phyloP scores from a whole-genome alignment of 2,888 invertebrate genomes.

The Machimus rusticus region DNA sequence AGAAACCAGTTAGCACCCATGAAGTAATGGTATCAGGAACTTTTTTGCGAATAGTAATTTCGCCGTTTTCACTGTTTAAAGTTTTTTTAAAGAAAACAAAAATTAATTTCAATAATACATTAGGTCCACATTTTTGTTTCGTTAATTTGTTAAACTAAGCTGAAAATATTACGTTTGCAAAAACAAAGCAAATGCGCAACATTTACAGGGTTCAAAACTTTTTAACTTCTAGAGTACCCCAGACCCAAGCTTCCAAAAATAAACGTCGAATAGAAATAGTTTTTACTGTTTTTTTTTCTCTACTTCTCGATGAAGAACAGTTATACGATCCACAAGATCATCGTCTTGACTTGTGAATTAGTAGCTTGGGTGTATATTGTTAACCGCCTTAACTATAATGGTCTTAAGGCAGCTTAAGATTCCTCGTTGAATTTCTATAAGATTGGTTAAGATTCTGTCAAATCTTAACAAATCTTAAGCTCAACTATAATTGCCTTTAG shows the following conservation, averaged over 20 bases:
- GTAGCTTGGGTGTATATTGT: background rate
- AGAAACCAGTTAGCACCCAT: conserved; percentile 85
- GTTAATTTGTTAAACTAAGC: background rate
- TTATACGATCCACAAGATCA: background rate
- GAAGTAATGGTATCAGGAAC: conserved; percentile 86
- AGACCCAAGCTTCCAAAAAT: background rate
- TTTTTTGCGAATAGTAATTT: conserved; percentile 66
- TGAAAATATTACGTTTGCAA: background rate
- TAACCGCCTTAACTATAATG: too few relatives aligned
- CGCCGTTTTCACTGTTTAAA: conserved; percentile 55
- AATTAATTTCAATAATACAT: background rate
- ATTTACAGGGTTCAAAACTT: background rate
- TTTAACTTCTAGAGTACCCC: background rate
- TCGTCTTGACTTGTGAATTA: background rate
- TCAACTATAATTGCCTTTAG: too few relatives aligned
- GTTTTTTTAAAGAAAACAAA: background rate
- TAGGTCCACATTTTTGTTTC: background rate
- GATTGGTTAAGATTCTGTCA: too few relatives aligned
- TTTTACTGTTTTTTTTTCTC: background rate
- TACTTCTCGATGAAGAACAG: background rate
- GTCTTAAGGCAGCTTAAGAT: too few relatives aligned
- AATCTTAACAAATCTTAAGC: too few relatives aligned
- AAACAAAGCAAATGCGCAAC: background rate
- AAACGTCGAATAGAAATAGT: background rate
- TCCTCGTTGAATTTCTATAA: background rate